Evolutionary conservation across 2,797 vertebrate genomes (phyloP), one percentile per base, ranked within the genome.

Genomic region (Lagocephalus sceleratus): DNA sequence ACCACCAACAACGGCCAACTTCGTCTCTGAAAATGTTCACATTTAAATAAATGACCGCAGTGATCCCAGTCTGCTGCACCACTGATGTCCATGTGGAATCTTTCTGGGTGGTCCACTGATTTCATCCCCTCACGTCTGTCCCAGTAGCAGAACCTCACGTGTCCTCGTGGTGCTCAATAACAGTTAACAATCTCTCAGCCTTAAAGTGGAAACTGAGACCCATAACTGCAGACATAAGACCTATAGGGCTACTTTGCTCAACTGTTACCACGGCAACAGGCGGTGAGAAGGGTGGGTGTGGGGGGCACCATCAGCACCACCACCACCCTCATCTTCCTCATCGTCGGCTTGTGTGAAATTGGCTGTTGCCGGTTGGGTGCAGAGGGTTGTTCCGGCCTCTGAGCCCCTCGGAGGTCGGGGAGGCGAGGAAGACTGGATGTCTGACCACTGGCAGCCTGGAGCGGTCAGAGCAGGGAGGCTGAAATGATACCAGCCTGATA

Each of bases 201-300:
- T 68, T 56, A 63, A 66, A 86, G 87, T 82, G 78, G 75, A 76
- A 84, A 76, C 40, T 58, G 81, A 82, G 79, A 81, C 66, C 75
- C 80, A 86, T 88, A 87, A 84, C 78, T 66, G 67, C 55, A 79
- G 60, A 86, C 73, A 83, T 57, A 62, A 78, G 76, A 68, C 78
- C 76, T 76, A 63, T 76, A 55, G 76, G 73, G 77, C 76, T 79
- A 74, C 77, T 82, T 10, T 47, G 59, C 71, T 22, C 73, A 68
- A 68, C 74, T 73, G 88, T 89, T 89, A 81, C 88, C 78, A 87
- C 47, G 79, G 88, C 80, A 88, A 89, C 88, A 77, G 63, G 71
- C 73, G 11, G 5, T 81, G 71, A 54, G 58, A 22, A 17, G 51
- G 46, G 9, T 11, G 47, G 45, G 43, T 17, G 32, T 20, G 21